Percentiles rank a stretch among this genome's conserved stretches.
Evolutionary conservation across 2,797 vertebrate genomes (phyloP).

Genomic region (Menidia menidia): DNA sequence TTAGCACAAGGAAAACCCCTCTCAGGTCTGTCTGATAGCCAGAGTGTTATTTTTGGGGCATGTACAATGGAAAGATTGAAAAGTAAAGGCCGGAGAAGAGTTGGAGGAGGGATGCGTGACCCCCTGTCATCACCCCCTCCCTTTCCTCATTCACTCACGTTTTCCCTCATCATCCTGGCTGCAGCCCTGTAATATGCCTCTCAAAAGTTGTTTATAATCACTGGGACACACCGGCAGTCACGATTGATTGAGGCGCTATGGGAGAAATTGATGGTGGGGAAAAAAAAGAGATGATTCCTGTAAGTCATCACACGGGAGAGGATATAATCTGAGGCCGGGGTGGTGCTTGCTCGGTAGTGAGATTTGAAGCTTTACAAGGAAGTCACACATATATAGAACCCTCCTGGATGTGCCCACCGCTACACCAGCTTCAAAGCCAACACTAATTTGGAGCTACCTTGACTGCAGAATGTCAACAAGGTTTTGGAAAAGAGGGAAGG

Average conservation of each 20-base stretch:
- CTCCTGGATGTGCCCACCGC: constrained; percentile 62
- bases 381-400: constrained; percentile 61
- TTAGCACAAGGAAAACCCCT: constrained; percentile 66
- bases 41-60: constrained; percentile 63
- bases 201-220: constrained; percentile 72
- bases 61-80: constrained; percentile 62
- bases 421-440: constrained; percentile 69
- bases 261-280: constrained; percentile 45
- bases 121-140: constrained; percentile 31
- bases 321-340: constrained; percentile 55
- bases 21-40: constrained; percentile 49
- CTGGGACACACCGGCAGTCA: constrained; percentile 43
- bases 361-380: constrained; percentile 71
- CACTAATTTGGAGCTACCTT: constrained; percentile 75
- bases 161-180: constrained; percentile 24
- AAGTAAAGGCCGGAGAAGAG: constrained; percentile 49
- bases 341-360: constrained; percentile 58
- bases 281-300: constrained; percentile 65
- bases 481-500: constrained; percentile 7
- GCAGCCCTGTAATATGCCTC: constrained; percentile 51
- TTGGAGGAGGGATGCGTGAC: constrained; percentile 36
- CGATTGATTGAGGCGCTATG: constrained; percentile 43
- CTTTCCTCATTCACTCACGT: constrained; percentile 32
- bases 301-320: constrained; percentile 60
- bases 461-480: constrained; percentile 70